Base-by-base conservation (phyloP, 2,888 invertebrate genomes). In the Mesorhabditis spiculigera region DNA sequence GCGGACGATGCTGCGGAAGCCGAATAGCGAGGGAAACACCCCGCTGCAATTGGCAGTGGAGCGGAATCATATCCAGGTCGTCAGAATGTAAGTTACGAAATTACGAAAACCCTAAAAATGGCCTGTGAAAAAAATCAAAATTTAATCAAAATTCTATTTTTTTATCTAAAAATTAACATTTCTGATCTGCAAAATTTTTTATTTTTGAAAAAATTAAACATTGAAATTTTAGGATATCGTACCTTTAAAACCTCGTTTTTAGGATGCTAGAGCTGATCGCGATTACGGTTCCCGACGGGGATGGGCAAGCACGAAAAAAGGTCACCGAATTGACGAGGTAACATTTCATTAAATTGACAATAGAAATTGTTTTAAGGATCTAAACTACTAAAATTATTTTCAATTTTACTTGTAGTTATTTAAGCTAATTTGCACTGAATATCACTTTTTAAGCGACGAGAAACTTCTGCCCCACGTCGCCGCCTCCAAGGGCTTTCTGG, bases 11-110 rank as follows among this genome's bases (percentile, higher is more conserved):
- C 63, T 73, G 5, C 64, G n/a, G 41, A 44, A 61, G 66, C 28
- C 8, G 58, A 79, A 79, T 65, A 73, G 74, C 66, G 79, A 79
- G 50, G 74, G 73, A 28, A 76, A 78, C 45, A 76, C 78, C 2
- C 77, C 77, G 0, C 50, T 78, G 65, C 63, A 73, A 45, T 66
- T 79, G 68, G 76, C 78, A 0, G 76, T 78, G 4, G 77, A 78
- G 64, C 77, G 77, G 69, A 75, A 77, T 50, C 75, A 79, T 75
- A 70, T 75, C 6, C 66, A 73, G 13, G 58, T 50, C n/a, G 58
- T 50, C 58, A 0, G n/a, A 50, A 50, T 13, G 58, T 50, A n/a
- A 50, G 50, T 50, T 50, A 6, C n/a, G n/a, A n/a, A n/a, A n/a
- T n/a, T n/a, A n/a, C n/a, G n/a, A n/a, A n/a, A n/a, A n/a, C n/a